Evolutionary conservation across 1,140 invertebrate genomes (phyloP).

Genomic region (Papilio machaon): DNA sequence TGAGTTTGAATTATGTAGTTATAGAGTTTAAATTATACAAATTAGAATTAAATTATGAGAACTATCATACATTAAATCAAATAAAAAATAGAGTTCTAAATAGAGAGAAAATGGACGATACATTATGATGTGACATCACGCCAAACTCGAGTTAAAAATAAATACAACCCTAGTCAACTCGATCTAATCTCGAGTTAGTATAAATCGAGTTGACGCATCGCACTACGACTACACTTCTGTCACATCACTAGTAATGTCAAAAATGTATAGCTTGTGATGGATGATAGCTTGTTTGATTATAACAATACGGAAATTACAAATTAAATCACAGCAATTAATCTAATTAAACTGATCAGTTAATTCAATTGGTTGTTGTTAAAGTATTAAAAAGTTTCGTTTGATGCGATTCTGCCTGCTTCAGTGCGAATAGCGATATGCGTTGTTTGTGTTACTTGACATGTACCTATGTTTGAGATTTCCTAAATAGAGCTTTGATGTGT

Average conservation of each 20-base stretch:
- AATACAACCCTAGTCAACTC: background rate
- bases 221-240: background rate
- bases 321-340: constrained; percentile 63
- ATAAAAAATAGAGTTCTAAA: no score
- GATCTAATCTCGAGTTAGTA: background rate
- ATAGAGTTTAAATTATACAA: no score
- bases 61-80: no score
- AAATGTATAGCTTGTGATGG: constrained; percentile 37
- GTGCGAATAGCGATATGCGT: constrained; percentile 58
- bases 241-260: constrained; percentile 33
- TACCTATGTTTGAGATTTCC: constrained; percentile 72
- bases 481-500: constrained; percentile 79
- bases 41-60: no score
- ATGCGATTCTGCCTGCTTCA: constrained; percentile 33
- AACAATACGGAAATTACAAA: constrained; percentile 63
- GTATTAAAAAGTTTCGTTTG: constrained; percentile 39
- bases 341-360: constrained; percentile 53
- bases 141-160: no score
- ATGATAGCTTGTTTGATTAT: constrained; percentile 44
- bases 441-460: constrained; percentile 67
- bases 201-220: background rate
- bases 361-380: constrained; percentile 37
- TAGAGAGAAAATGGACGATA: no score
- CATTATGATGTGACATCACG: no score
- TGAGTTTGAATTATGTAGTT: no score